Base-by-base conservation (phyloP, 2,113 vertebrate species). In the Tonatia bakeri region DNA sequence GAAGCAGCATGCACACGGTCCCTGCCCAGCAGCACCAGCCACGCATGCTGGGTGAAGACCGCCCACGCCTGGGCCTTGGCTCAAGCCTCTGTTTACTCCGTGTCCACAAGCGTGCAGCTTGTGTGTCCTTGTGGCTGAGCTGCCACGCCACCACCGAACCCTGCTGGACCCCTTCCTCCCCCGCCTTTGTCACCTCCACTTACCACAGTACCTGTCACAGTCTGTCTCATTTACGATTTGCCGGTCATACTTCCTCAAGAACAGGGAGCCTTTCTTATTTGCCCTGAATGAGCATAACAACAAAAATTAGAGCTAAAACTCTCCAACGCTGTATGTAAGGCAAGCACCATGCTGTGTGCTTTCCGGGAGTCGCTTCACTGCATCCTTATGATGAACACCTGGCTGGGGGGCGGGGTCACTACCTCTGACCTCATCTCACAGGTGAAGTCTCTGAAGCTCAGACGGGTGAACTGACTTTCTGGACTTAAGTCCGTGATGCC, bases 311-410 rank as follows among this genome's bases (percentile, higher is more conserved):
- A 50, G 65, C 89, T 36, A 15, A 56, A 59, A 5, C 40, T 15
- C 14, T 0, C 36, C 70, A 59, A 22, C 20, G 16, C 38, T 36
- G 73, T 81, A 5, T 19, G 5, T 12, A 17, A 69, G 26, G 61
- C 15, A 28, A 54, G 83, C 0, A 0, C 14, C 4, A 10, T 20
- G 70, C 70, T 4, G 10, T 40, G 70, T 2, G 22, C 81, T 76
- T 65, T 33, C 4, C 54, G 8, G 17, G 5, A 1, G 17, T 43
- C 59, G 3, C 61, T 36, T 20, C 4, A 2, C 0, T 15, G 13
- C 20, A 17, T 19, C 85, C 3, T 31, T 45, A 15, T 14, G 15
- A 83, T 4, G 5, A 28, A 11, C 26, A 28, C 0, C 0, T 12
- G 24, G 61, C 54, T 9, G 26, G 26, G 26, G 24, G 59, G 43